A percentile compares a stretch with the other conserved stretches of the same genome.
Evolutionary conservation across 2,797 vertebrate species (phyloP).

Genomic region (Rhabdophis nuchalis): DNA sequence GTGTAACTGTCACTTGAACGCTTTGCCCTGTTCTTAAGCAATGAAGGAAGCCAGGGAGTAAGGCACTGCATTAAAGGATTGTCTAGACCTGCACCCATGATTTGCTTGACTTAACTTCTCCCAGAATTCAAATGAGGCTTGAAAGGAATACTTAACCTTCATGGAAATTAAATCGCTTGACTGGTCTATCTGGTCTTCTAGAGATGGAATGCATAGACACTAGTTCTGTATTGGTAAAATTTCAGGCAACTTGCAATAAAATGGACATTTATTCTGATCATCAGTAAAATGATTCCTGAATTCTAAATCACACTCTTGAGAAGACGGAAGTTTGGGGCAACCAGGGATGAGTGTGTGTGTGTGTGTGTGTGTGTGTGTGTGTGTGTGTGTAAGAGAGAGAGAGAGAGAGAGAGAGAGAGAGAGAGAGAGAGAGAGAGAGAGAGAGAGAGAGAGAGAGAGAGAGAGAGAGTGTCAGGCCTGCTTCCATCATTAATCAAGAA

Average conservation of each 20-base stretch:
- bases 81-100: conserved; percentile 8
- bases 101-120: conserved; percentile 34
- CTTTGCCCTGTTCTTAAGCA: not conserved
- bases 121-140: conserved; percentile 23
- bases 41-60: not conserved
- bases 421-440: not conserved
- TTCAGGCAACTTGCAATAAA: not conserved
- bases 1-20: not conserved
- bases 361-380: not conserved
- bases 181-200: not conserved
- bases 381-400: not conserved
- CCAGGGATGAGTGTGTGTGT: not conserved
- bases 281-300: not conserved
- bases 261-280: not conserved
- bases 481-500: no score
- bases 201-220: not conserved
- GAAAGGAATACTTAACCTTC: not conserved
- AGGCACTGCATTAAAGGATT: not conserved
- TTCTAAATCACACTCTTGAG: not conserved
- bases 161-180: not conserved
- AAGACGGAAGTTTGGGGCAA: not conserved
- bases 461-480: no score
- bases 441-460: not conserved
- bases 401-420: no score
- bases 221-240: not conserved